Evolutionary conservation across 2,888 invertebrate species (phyloP).

Genomic region (Antheraea yamamai): DNA sequence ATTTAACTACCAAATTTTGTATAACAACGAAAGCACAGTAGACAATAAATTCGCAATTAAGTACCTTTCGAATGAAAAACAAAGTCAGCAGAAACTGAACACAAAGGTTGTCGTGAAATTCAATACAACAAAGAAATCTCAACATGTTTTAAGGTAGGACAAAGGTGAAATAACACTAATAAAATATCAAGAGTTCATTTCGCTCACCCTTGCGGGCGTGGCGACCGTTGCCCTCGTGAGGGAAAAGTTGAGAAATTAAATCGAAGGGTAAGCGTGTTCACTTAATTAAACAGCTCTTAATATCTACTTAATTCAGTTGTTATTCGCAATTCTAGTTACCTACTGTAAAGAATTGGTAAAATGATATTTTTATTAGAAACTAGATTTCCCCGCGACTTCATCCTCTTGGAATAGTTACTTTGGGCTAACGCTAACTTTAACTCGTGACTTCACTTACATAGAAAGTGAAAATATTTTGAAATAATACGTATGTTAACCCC

Average conservation of each 20-base stretch:
- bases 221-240: conserved; percentile 59
- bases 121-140: conserved; percentile 21
- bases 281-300: background rate
- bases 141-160: conserved; percentile 25
- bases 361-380: no score
- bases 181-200: conserved; percentile 41
- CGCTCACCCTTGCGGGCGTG: conserved; percentile 53
- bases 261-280: conserved; percentile 16
- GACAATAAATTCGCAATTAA: background rate
- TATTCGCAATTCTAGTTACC: background rate
- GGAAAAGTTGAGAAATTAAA: conserved; percentile 21
- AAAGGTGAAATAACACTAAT: conserved; percentile 36
- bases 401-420: no score
- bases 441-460: no score
- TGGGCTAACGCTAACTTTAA: no score
- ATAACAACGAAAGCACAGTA: background rate
- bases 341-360: no score
- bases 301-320: background rate
- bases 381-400: no score
- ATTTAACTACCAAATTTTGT: no score
- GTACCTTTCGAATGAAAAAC: conserved; percentile 2
- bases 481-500: no score
- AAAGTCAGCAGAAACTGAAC: conserved; percentile 8
- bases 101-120: conserved; percentile 20
- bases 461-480: no score